phyloP scores from a whole-genome alignment of 92 coral and sea anemone species.

The Bergia sp. region DNA sequence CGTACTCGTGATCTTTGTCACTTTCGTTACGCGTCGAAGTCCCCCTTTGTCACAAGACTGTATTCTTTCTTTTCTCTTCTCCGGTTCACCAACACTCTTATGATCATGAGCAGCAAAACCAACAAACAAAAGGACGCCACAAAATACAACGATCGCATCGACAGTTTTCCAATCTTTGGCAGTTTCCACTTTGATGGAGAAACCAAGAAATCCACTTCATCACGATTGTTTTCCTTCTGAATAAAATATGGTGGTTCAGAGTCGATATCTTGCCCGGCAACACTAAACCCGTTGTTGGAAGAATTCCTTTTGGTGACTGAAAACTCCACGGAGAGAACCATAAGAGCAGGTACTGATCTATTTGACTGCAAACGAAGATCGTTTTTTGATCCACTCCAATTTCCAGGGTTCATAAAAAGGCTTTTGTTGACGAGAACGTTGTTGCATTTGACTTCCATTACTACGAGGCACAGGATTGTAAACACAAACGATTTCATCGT shows the following conservation, averaged over 20 bases:
- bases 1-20: background rate
- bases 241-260: background rate
- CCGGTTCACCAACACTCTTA: constrained; percentile 72
- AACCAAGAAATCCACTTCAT: constrained; percentile 21
- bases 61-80: constrained; percentile 71
- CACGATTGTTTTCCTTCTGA: background rate
- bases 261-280: background rate
- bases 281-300: background rate
- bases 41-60: constrained; percentile 86
- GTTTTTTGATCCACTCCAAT: constrained; percentile 5
- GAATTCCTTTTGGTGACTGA: constrained; percentile 29
- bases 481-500: constrained; percentile 4
- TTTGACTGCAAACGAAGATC: constrained; percentile 38
- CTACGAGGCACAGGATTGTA: constrained; percentile 13
- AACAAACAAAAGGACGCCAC: constrained; percentile 74
- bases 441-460: constrained; percentile 4
- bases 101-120: constrained; percentile 69
- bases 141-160: constrained; percentile 79
- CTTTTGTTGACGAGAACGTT: constrained; percentile 12
- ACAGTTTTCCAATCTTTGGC: constrained; percentile 60
- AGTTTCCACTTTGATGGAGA: constrained; percentile 42
- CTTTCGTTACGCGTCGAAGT: constrained; percentile 77
- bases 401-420: constrained; percentile 9
- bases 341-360: constrained; percentile 26
- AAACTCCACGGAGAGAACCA: constrained; percentile 41